Conservation (phyloP, 2,797 vertebrate genomes). For the Alca torda region DNA sequence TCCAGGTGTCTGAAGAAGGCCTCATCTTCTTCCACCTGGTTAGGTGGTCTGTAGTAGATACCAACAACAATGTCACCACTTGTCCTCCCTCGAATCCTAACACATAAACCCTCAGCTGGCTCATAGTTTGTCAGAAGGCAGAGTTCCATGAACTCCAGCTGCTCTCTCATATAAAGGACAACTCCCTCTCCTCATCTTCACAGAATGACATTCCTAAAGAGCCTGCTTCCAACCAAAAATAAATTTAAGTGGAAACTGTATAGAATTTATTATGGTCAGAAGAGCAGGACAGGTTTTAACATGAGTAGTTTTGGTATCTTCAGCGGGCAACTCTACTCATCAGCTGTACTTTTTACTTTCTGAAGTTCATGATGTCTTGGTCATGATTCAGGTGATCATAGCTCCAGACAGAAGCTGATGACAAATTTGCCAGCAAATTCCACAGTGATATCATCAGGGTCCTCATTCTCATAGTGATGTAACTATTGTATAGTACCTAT, state of each 20-base stretch:
- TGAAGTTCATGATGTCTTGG: not conserved
- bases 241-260: not conserved
- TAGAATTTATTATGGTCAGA: not conserved
- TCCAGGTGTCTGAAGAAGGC: no score
- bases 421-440: not conserved
- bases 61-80: not conserved
- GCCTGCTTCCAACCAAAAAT: not conserved
- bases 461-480: not conserved
- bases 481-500: not conserved
- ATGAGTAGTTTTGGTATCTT: not conserved
- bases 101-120: not conserved
- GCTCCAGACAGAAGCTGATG: not conserved
- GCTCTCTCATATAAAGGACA: not conserved
- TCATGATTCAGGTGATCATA: not conserved
- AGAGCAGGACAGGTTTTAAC: not conserved
- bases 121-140: not conserved
- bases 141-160: not conserved
- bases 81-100: not conserved
- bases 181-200: not conserved
- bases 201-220: not conserved
- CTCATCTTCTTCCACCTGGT: not conserved
- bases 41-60: not conserved
- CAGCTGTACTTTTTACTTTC: not conserved
- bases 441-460: not conserved
- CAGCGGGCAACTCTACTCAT: not conserved